These are phyloP conservation scores for Gymnothorax reevesii DNA, from an alignment of 2,797 vertebrate genomes.

Conservation along the genomic window DNA sequence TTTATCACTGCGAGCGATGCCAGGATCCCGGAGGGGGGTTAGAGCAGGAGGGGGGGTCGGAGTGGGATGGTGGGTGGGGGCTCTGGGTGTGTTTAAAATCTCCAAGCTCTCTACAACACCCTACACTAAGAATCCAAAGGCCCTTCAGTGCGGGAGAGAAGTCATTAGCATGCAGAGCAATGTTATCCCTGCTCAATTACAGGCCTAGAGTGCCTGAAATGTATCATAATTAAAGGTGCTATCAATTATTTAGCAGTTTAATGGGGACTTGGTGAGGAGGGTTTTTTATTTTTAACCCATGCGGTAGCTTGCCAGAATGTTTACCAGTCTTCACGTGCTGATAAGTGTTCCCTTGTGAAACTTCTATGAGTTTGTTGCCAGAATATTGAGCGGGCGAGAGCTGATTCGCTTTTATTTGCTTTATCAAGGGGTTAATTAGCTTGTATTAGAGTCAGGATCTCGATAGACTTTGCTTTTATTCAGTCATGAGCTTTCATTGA, in stretches of 20 bases:
- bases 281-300: constrained; percentile 18
- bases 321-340: background rate
- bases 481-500: constrained; percentile 62
- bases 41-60: background rate
- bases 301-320: background rate
- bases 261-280: background rate
- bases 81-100: background rate
- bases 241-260: constrained; percentile 28
- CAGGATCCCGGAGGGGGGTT: constrained; percentile 64
- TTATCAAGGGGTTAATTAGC: constrained; percentile 74
- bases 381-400: constrained; percentile 64
- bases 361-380: constrained; percentile 58
- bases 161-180: constrained; percentile 60
- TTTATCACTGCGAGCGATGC: constrained; percentile 80
- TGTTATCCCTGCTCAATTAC: constrained; percentile 50
- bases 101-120: constrained; percentile 45
- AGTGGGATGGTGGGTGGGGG: too few species aligned
- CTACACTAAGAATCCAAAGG: constrained; percentile 37
- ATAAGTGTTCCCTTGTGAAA: constrained; percentile 55
- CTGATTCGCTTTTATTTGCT: constrained; percentile 67
- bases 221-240: constrained; percentile 64
- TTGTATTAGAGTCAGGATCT: constrained; percentile 69
- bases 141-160: constrained; percentile 49
- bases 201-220: constrained; percentile 52
- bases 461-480: constrained; percentile 65